A percentile compares a stretch with the other conserved stretches of the same genome.
These are phyloP conservation scores for Ptyas mucosa DNA, from an alignment of 2,113 vertebrate species.

Conservation along the genomic window DNA sequence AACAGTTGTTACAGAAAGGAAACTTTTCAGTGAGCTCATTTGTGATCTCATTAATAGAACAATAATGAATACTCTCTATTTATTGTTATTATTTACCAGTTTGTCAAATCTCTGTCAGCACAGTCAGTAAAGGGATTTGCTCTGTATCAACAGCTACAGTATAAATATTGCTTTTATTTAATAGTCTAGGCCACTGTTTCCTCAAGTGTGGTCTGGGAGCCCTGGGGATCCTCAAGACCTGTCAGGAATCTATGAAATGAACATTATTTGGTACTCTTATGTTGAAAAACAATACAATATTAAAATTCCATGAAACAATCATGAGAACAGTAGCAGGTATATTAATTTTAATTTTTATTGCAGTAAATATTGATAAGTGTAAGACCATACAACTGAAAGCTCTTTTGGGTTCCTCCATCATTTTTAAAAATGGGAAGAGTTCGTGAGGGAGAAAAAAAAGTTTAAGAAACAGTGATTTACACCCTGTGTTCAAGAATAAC, in stretches of 20 bases:
- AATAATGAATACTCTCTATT: background rate
- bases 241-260: background rate
- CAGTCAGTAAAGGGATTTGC: background rate
- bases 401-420: background rate
- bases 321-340: background rate
- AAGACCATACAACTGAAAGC: background rate
- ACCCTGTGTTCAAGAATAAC: background rate
- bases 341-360: background rate
- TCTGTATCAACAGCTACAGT: background rate
- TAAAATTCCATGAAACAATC: background rate
- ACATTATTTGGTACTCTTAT: background rate
- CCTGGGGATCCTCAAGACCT: background rate
- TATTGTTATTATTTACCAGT: background rate
- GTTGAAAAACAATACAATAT: background rate
- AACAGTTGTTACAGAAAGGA: background rate
- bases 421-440: background rate
- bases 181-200: background rate
- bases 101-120: background rate
- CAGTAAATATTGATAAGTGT: background rate
- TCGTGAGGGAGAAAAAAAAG: background rate
- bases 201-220: background rate
- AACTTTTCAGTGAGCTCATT: background rate
- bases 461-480: background rate
- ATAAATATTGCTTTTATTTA: background rate
- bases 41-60: background rate